These are phyloP conservation scores for Entomobrya proxima DNA, from an alignment of 2,888 invertebrate genomes.

Conservation along the genomic window DNA sequence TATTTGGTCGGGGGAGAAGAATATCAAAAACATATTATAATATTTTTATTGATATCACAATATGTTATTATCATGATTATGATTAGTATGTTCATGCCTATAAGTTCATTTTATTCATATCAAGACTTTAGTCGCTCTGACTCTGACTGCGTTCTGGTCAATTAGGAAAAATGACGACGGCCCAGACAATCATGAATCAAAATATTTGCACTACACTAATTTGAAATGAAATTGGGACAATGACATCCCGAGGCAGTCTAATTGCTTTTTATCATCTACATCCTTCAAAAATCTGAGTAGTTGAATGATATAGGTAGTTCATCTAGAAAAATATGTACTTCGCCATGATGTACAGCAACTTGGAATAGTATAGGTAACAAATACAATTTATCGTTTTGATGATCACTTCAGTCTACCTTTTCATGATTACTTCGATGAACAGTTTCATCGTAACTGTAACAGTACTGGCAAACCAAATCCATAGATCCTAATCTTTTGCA, in stretches of 20 bases:
- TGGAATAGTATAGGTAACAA: conserved; percentile 17
- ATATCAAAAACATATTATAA: conserved; percentile 8
- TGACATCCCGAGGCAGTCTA: conserved; percentile 69
- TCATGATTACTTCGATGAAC: not conserved
- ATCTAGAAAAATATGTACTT: not conserved
- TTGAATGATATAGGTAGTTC: conserved; percentile 22
- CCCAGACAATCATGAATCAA: conserved; percentile 71
- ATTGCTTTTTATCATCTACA: conserved; percentile 66
- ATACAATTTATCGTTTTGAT: conserved; percentile 26
- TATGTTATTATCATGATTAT: not conserved
- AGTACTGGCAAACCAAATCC: not conserved
- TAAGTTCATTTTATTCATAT: conserved; percentile 33
- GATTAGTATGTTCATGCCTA: conserved; percentile 41
- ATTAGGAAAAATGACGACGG: conserved; percentile 59
- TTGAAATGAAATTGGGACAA: conserved; percentile 72
- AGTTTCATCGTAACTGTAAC: not conserved
- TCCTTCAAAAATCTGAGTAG: conserved; percentile 38
- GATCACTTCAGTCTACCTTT: conserved; percentile 12
- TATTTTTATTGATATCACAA: not conserved
- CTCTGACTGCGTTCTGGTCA: conserved; percentile 9
- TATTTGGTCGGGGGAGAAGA: not conserved
- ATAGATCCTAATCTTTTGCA: not conserved
- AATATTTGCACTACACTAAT: conserved; percentile 72
- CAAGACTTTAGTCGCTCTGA: not conserved
- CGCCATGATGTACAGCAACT: conserved; percentile 33